phyloP scores from a whole-genome alignment of 2,113 vertebrate species.

The Platichthys flesus region DNA sequence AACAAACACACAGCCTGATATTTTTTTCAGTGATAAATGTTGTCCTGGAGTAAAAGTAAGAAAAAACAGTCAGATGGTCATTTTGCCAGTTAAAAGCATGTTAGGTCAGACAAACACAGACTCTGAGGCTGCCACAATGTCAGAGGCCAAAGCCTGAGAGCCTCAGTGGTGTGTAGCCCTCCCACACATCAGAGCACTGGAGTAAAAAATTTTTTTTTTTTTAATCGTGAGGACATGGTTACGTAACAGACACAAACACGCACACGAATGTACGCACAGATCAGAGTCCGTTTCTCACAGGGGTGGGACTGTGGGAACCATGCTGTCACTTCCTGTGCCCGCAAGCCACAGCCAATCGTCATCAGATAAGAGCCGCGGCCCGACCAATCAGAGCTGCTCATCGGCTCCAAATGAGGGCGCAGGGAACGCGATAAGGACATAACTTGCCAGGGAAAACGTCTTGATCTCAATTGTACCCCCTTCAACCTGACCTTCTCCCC shows the following conservation, averaged over 20 bases:
- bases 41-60: slow-evolving; percentile 16
- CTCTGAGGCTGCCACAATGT: slow-evolving; percentile 37
- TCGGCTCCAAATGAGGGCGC: slow-evolving; percentile 56
- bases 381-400: slow-evolving; percentile 73
- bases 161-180: slow-evolving; percentile 26
- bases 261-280: not conserved
- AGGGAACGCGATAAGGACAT: slow-evolving; percentile 71
- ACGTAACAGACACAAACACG: slow-evolving; percentile 8
- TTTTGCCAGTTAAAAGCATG: slow-evolving; percentile 40
- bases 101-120: slow-evolving; percentile 69
- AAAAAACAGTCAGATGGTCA: slow-evolving; percentile 22
- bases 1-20: not conserved
- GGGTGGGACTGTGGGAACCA: slow-evolving; percentile 80
- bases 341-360: slow-evolving; percentile 79
- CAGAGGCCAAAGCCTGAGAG: slow-evolving; percentile 52
- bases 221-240: slow-evolving; percentile 1
- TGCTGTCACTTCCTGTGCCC: slow-evolving; percentile 84
- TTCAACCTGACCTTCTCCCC: slow-evolving; percentile 45
- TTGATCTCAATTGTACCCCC: slow-evolving; percentile 79
- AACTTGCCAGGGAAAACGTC: slow-evolving; percentile 78
- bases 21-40: not conserved
- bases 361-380: slow-evolving; percentile 78
- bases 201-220: not conserved
- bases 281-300: slow-evolving; percentile 67
- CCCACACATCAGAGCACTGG: slow-evolving; percentile 11